Evolutionary conservation across 2,888 invertebrate species (phyloP).

Genomic region (Cephus spinipes): DNA sequence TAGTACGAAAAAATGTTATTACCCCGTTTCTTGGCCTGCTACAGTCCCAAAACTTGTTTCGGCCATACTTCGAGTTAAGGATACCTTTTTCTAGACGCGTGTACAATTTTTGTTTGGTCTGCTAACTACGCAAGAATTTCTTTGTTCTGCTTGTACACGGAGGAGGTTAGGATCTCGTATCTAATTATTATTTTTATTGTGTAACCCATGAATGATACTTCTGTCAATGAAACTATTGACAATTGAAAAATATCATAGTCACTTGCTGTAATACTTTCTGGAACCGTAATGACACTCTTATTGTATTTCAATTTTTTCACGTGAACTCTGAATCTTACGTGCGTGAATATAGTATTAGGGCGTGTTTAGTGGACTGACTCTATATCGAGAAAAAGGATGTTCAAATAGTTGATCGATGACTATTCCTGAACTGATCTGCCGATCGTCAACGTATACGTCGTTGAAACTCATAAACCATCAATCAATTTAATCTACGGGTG

Average conservation of each 20-base stretch:
- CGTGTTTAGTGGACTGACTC: neutral
- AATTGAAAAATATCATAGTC: neutral
- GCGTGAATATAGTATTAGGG: neutral
- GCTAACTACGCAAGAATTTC: neutral
- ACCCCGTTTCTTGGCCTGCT: neutral
- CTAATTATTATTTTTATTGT: neutral
- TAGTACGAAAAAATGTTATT: neutral
- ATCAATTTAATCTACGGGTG: slow-evolving; percentile 7
- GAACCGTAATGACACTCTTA: neutral
- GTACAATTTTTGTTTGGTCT: neutral
- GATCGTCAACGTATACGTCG: neutral
- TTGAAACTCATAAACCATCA: neutral
- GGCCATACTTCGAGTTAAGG: neutral
- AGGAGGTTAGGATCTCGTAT: too few relatives aligned
- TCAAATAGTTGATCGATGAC: neutral
- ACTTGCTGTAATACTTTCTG: neutral
- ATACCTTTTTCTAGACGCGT: neutral
- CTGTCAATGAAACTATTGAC: neutral
- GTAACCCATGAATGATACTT: neutral
- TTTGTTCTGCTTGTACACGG: neutral
- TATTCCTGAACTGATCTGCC: neutral
- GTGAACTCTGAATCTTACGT: neutral
- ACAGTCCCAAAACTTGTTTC: neutral
- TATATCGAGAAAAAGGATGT: neutral
- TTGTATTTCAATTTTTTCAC: neutral